Base-by-base conservation (phyloP, 1,140 invertebrate genomes). In the Lordiphosa collinella region DNA sequence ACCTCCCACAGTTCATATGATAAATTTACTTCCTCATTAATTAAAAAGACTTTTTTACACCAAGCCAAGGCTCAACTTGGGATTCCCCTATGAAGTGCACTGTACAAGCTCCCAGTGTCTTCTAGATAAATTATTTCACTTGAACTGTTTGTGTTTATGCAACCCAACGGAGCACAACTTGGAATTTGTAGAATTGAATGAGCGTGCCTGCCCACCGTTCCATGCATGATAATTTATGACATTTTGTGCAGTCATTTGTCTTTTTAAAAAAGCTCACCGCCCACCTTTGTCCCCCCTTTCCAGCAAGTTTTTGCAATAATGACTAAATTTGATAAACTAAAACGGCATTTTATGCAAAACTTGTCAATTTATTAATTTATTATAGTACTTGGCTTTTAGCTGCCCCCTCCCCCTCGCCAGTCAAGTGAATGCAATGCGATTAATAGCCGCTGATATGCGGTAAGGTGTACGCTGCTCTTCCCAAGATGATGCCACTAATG, bases 361-460 rank as follows among this genome's bases (percentile, higher is more conserved):
- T 44, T 59, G 70, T 74, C 82, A 80, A 76, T 82, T 82, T 82
- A 82, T 80, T 62, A 82, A 82, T 75, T 82, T 82, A 82, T 82
- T 82, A 82, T 63, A 60, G 71, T 76, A 53, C 57, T 75, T 71
- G 57, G 63, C 11, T 18, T 7, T 22, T 36, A 51, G 9, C 36
- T 29, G 40, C 14, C 43, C 35, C 49, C 13, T 43, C 65, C 52
- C 40, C 34, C 62, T 10, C 47, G 50, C 35, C 54, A 50, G 51
- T 76, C 71, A 74, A 84, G 55, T 50, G 76, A 48, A 71, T 61
- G 78, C 69, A 76, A 67, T 68, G 76, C 78, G 76, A 82, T 80
- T 82, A 82, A 72, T 66, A 43, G 9, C 13, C 38, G 35, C 25
- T 53, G 73, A 57, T 51, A 61, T 52, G 51, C 47, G 71, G 11